Evolutionary conservation across 2,797 vertebrate species (phyloP).

Genomic region (Cheirogaleus major): DNA sequence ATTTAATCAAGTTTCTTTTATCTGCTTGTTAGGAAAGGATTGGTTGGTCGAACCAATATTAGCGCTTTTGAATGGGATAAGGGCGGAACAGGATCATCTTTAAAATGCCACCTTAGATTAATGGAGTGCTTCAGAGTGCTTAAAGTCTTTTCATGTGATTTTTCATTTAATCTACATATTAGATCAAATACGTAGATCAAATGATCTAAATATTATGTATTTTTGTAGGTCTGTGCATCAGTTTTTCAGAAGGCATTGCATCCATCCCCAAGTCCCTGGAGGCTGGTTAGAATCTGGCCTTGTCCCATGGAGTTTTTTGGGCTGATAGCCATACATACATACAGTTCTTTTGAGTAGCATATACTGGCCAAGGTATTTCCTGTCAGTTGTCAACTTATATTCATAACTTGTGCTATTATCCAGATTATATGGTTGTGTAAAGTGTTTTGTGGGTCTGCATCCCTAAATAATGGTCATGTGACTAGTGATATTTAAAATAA

Average conservation of each 20-base stretch:
- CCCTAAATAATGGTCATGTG: not conserved
- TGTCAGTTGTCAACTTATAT: not conserved
- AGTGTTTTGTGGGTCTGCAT: not conserved
- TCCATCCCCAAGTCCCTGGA: not conserved
- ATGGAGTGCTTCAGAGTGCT: not conserved
- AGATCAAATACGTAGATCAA: too few species aligned
- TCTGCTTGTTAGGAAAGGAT: not conserved
- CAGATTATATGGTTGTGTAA: conserved; percentile 25
- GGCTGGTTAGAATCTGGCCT: not conserved
- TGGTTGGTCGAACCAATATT: not conserved
- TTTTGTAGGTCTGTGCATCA: not conserved
- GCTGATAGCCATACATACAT: not conserved
- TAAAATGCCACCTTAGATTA: not conserved
- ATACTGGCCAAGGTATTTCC: not conserved
- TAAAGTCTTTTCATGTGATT: not conserved
- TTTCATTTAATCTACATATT: not conserved
- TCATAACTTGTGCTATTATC: not conserved
- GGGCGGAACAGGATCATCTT: not conserved
- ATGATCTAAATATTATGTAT: not conserved
- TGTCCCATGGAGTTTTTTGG: not conserved
- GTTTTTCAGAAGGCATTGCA: not conserved
- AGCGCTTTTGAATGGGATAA: not conserved
- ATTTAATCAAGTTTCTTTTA: conserved; percentile 4
- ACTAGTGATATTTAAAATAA: not conserved
- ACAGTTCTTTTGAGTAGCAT: not conserved